Base-by-base conservation (phyloP, 2,888 invertebrate genomes). In the Lampropteryx suffumata region DNA sequence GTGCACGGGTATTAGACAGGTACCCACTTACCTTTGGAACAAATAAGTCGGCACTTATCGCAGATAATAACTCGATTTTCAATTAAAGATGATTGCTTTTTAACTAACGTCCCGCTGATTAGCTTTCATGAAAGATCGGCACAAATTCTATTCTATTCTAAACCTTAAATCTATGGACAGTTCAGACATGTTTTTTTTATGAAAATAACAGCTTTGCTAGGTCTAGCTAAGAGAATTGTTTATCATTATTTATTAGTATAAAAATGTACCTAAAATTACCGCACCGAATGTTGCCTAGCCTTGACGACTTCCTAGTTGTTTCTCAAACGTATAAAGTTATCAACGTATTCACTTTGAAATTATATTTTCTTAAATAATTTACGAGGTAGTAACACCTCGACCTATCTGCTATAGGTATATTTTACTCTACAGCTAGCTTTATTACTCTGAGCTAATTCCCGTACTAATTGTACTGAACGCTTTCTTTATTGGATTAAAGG, bases 81-180 rank as follows among this genome's bases (percentile, higher is more conserved):
- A 76, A 75, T 76, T 77, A 77, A 67, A 74, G 67, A 64, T 68
- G 73, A 71, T 73, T 68, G 67, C 67, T 69, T 71, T 72, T 75
- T 73, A 63, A 66, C 68, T 44, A 67, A 67, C 63, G 62, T 71
- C 65, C 62, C 62, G 55, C 63, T 73, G 76, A 76, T 75, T 72
- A 70, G 63, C 59, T 67, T 73, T 73, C 69, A 73, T 72, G 69
- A 76, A 76, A 68, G 68, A 63, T 66, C 57, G 61, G 66, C 69
- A 67, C 73, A 69, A 72, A 63, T 64, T 55, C 57, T 64, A 61
- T n/a, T n/a, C n/a, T 55, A 59, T 59, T 56, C 10, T 14, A 33
- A 3, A 28, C n/a, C n/a, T 1, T 28, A 1, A 37, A 12, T 13
- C 9, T 26, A 42, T 21, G 9, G 24, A 36, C 36, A 0, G 2